Conservation (phyloP, 2,113 vertebrate species). For the Pholis gunnellus region DNA sequence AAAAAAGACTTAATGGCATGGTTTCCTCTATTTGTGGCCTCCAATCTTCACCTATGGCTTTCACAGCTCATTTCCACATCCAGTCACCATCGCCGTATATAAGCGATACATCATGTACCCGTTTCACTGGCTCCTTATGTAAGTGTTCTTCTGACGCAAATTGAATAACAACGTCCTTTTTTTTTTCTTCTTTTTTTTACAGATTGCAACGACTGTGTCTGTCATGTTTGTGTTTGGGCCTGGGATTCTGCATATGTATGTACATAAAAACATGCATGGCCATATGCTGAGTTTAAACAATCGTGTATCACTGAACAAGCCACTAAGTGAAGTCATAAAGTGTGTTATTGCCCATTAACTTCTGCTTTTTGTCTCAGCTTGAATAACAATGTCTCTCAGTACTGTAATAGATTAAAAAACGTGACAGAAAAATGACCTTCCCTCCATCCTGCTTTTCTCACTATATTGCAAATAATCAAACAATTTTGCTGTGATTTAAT, state of each 20-base stretch:
- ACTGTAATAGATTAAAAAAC: background rate
- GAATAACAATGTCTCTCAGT: slow-evolving; percentile 10
- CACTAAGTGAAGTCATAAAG: slow-evolving; percentile 35
- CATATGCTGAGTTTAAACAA: slow-evolving; percentile 53
- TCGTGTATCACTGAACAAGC: background rate
- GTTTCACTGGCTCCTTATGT: background rate
- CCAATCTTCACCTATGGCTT: slow-evolving; percentile 28
- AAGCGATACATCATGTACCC: slow-evolving; percentile 30
- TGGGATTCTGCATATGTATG: slow-evolving; percentile 1
- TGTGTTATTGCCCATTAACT: slow-evolving; percentile 35
- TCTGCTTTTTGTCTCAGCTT: slow-evolving; percentile 1
- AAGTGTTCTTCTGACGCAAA: slow-evolving; percentile 16
- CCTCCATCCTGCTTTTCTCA: background rate
- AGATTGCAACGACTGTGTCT: background rate
- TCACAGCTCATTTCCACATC: slow-evolving; percentile 39
- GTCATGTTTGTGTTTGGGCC: background rate
- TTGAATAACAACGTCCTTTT: background rate
- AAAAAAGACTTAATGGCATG: slow-evolving; percentile 11
- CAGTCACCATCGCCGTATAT: background rate
- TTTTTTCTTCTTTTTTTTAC: background rate
- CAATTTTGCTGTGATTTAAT: background rate
- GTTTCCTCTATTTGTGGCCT: background rate
- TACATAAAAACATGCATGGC: slow-evolving; percentile 31
- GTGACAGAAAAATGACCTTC: fast-evolving
- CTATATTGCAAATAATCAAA: background rate